Conservation (phyloP, 2,888 invertebrate species). For the Eilema griseolum region DNA sequence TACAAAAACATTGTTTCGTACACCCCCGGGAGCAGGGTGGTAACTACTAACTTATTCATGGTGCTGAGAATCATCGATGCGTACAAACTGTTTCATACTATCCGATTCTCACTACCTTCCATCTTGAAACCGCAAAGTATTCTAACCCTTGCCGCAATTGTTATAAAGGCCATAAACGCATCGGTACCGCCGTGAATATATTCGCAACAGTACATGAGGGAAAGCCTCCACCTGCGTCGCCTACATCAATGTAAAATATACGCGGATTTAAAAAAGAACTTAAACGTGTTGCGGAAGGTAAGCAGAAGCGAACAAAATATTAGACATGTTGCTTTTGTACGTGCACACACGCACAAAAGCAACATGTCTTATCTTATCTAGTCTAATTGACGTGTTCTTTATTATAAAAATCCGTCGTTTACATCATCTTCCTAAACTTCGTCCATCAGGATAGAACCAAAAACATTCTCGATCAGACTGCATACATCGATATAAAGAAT, state of each 20-base stretch:
- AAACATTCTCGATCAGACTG: background rate
- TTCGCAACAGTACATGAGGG: slow-evolving; percentile 47
- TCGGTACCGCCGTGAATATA: slow-evolving; percentile 41
- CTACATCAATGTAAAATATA: slow-evolving; percentile 60
- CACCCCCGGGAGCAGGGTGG: slow-evolving; percentile 51
- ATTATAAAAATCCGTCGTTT: background rate
- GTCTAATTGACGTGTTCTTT: too few relatives aligned
- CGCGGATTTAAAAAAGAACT: slow-evolving; percentile 58
- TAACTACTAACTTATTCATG: slow-evolving; percentile 66
- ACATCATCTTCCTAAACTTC: background rate
- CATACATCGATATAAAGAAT: too few relatives aligned
- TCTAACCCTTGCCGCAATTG: slow-evolving; percentile 40
- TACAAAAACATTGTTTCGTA: slow-evolving; percentile 53
- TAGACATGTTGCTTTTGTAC: background rate
- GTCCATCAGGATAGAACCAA: background rate
- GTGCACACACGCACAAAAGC: background rate
- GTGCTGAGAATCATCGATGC: slow-evolving; percentile 61
- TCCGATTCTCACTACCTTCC: slow-evolving; percentile 51
- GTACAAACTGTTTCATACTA: slow-evolving; percentile 61
- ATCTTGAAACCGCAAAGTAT: slow-evolving; percentile 23
- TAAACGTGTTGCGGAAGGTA: slow-evolving; percentile 53
- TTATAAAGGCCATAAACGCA: slow-evolving; percentile 36
- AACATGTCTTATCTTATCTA: too few relatives aligned
- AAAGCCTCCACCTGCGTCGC: slow-evolving; percentile 63
- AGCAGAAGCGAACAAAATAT: slow-evolving; percentile 28